phyloP scores from a whole-genome alignment of 2,888 invertebrate genomes.

The Ecdyonurus torrentis region DNA sequence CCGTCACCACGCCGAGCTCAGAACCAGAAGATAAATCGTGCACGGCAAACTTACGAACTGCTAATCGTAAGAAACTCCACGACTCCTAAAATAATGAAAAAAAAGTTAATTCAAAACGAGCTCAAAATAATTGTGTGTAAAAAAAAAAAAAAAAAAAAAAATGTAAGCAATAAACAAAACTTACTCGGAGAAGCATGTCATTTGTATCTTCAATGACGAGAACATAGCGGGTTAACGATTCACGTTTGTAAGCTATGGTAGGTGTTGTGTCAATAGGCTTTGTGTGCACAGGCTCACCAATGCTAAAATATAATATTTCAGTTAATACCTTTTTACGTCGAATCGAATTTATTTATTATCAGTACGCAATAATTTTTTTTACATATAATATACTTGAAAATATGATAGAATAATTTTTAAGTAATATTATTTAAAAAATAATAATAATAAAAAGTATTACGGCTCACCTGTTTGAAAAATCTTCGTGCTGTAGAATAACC shows the following conservation, averaged over 20 bases:
- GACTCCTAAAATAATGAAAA: conserved; percentile 26
- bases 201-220: conserved; percentile 39
- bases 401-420: too few species aligned
- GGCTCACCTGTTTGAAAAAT: conserved; percentile 25
- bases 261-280: conserved; percentile 27
- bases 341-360: too few species aligned
- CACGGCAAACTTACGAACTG: conserved; percentile 38
- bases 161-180: too few species aligned
- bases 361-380: too few species aligned
- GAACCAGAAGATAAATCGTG: conserved; percentile 30
- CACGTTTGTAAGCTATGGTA: conserved; percentile 32
- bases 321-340: too few species aligned
- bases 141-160: too few species aligned
- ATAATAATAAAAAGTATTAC: too few species aligned
- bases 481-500: conserved; percentile 35
- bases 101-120: neutral
- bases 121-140: too few species aligned
- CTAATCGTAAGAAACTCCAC: conserved; percentile 38
- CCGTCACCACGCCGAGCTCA: conserved; percentile 26
- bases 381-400: too few species aligned
- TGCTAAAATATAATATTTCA: too few species aligned
- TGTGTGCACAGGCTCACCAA: neutral
- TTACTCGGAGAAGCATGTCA: conserved; percentile 33
- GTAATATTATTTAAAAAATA: too few species aligned
- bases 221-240: conserved; percentile 34